phyloP scores from a whole-genome alignment of 2,113 vertebrate species.

The Centropristis striata region DNA sequence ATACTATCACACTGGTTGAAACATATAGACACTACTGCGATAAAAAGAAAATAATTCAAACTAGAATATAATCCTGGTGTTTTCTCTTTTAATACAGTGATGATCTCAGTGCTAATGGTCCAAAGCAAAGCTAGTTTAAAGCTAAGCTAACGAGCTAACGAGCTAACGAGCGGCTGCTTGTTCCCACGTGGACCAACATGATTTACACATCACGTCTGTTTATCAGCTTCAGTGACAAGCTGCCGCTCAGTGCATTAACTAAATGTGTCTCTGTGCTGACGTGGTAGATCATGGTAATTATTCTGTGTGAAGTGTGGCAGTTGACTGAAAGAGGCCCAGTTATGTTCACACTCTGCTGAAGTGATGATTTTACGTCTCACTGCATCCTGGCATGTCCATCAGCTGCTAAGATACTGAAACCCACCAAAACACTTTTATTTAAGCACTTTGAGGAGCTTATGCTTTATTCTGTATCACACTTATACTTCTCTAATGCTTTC shows the following conservation, averaged over 20 bases:
- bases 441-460: not conserved
- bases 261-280: slow-evolving; percentile 30
- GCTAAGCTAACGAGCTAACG: slow-evolving; percentile 26
- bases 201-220: slow-evolving; percentile 28
- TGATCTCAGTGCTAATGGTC: slow-evolving; percentile 15
- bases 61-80: not conserved
- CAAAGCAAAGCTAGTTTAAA: too few relatives aligned
- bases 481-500: too few relatives aligned
- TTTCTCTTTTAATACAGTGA: not conserved
- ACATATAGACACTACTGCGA: not conserved
- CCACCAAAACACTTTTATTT: not conserved
- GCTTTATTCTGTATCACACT: too few relatives aligned
- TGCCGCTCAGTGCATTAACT: slow-evolving; percentile 46
- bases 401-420: not conserved
- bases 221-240: slow-evolving; percentile 33
- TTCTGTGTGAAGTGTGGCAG: slow-evolving; percentile 27
- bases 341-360: slow-evolving; percentile 57
- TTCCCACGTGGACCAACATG: not conserved
- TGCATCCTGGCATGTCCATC: slow-evolving; percentile 23
- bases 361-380: slow-evolving; percentile 42
- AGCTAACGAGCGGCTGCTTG: slow-evolving; percentile 28
- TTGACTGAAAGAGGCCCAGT: slow-evolving; percentile 46
- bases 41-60: not conserved
- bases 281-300: slow-evolving; percentile 41
- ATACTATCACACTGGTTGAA: not conserved